These are phyloP conservation scores for Murina feae DNA, from an alignment of 2,113 vertebrate genomes.

Conservation along the genomic window DNA sequence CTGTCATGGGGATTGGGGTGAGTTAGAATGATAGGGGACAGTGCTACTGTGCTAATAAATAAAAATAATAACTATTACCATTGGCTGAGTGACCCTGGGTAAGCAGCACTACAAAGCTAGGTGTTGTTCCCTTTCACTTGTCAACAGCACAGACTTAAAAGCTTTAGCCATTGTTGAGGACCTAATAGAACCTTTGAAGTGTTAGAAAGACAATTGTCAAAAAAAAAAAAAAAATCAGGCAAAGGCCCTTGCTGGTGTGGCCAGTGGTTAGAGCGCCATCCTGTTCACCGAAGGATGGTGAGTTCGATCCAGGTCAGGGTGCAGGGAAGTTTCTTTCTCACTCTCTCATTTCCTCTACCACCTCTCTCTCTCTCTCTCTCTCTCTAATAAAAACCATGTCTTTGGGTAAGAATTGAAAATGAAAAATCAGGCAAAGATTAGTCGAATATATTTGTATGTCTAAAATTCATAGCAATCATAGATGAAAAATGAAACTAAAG, in stretches of 20 bases:
- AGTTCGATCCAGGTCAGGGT: too few species aligned
- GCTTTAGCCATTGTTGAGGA: constrained; percentile 88
- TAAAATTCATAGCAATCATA: neutral
- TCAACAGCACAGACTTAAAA: constrained; percentile 93
- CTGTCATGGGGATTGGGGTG: constrained; percentile 80
- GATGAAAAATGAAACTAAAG: neutral
- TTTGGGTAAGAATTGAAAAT: neutral
- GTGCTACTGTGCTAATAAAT: constrained; percentile 89
- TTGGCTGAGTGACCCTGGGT: constrained; percentile 84
- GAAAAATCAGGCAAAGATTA: constrained; percentile 19
- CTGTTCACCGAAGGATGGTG: neutral
- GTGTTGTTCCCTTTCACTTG: constrained; percentile 93
- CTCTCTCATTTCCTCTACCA: neutral
- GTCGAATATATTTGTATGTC: constrained; percentile 28
- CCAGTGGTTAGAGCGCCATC: neutral
- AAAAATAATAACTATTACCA: constrained; percentile 91
- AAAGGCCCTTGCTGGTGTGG: neutral
- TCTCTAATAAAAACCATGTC: neutral
- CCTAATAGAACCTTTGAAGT: constrained; percentile 91
- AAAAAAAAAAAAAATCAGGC: constrained; percentile 4
- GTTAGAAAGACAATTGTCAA: constrained; percentile 89
- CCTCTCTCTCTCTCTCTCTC: too few species aligned
- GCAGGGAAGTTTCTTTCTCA: neutral
- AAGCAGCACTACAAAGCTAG: constrained; percentile 83
- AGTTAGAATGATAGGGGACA: constrained; percentile 81